phyloP scores from a whole-genome alignment of 1,140 invertebrate genomes.

The Lanistes nyassanus region DNA sequence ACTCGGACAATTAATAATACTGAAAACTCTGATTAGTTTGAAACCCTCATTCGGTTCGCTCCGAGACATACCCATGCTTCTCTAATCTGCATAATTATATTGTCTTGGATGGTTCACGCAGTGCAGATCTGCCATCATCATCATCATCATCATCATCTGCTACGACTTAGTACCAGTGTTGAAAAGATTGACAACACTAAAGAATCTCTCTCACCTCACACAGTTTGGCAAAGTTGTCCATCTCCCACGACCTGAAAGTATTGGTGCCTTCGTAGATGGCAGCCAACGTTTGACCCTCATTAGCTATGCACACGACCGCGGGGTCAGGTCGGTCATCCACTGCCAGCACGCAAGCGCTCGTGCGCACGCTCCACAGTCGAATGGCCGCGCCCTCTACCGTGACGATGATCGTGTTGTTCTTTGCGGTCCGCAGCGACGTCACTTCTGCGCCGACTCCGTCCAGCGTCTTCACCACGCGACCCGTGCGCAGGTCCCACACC shows the following conservation, averaged over 20 bases:
- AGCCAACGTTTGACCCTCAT: slow-evolving; percentile 53
- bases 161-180: too few relatives aligned
- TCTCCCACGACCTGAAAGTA: slow-evolving; percentile 56
- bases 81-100: too few relatives aligned
- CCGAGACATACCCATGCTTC: too few relatives aligned
- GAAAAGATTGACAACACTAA: too few relatives aligned
- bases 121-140: too few relatives aligned
- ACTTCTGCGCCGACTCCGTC: slow-evolving; percentile 55
- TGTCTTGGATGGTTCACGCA: too few relatives aligned
- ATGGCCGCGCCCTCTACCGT: slow-evolving; percentile 56
- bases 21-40: too few relatives aligned
- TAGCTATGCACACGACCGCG: slow-evolving; percentile 50
- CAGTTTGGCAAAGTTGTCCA: slow-evolving; percentile 42
- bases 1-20: too few relatives aligned
- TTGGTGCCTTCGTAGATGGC: slow-evolving; percentile 60
- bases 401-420: slow-evolving; percentile 47
- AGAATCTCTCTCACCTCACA: slow-evolving; percentile 32
- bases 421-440: slow-evolving; percentile 44
- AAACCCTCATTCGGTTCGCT: too few relatives aligned
- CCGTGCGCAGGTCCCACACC: slow-evolving; percentile 61
- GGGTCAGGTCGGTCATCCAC: slow-evolving; percentile 57
- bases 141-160: too few relatives aligned
- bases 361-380: slow-evolving; percentile 48
- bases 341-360: slow-evolving; percentile 40
- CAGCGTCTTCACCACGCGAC: slow-evolving; percentile 58